Base-by-base conservation (phyloP, 2,113 vertebrate genomes). In the Bettongia penicillata region DNA sequence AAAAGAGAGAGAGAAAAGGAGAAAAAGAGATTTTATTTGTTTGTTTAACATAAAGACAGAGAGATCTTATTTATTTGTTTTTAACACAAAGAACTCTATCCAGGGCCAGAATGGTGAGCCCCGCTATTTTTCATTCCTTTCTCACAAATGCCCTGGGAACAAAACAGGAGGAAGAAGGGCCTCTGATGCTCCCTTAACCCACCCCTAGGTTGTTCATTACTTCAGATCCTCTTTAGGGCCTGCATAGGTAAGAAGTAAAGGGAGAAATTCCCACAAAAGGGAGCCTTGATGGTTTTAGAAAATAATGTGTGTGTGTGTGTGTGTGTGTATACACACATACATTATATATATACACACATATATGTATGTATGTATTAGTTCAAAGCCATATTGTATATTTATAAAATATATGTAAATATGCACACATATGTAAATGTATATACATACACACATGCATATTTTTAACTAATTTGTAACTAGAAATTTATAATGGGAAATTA, bases 361-460 rank as follows among this genome's bases (percentile, higher is more conserved):
- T 61, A 0, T 61, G 68, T 47, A 93, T 96, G 96, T 97, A 90
- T 91, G 37, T 95, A 90, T 95, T 93, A 51, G 48, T 95, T 94
- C 77, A 91, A 95, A 96, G 89, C 26, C 51, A 47, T 91, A 93
- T 92, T 94, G 84, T 43, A 31, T 77, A 95, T 93, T 57, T 90
- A 89, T 52, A 92, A 1, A 84, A 43, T 84, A 22, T 43, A 23
- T 43, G 37, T 43, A 77, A 19, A 77, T 77, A 84, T 23, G 23
- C 14, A 77, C 4, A 84, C n/a, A 43, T 43, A 84, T 43, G 1
- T 43, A 84, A 23, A 3, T 28, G 43, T 43, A 84, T 22, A 84
- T 43, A 22, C 31, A 43, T 43, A 84, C 19, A 43, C 10, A 8
- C n/a, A 84, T 43, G 7, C 19, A 84, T 43, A 23, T 23, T 23